A percentile compares a stretch with the other conserved stretches of the same genome.
Conservation (phyloP, 2,888 invertebrate species). For the Elmis aenea region DNA sequence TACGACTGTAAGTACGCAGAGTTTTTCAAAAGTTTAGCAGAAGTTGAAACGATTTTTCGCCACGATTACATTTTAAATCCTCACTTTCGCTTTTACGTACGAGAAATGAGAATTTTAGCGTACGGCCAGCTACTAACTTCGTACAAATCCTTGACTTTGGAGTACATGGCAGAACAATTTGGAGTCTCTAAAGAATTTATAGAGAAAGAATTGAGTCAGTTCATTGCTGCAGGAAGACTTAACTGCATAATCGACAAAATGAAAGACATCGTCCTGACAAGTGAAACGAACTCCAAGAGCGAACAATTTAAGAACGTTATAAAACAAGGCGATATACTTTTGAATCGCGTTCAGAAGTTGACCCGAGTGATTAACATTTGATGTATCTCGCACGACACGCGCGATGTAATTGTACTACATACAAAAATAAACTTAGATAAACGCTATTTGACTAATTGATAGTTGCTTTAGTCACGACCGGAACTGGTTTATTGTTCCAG, state of each 20-base stretch:
- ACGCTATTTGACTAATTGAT: no score
- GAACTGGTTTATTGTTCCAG: no score
- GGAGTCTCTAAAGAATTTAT: conserved; percentile 63
- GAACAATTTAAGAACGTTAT: conserved; percentile 59
- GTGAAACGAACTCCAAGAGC: conserved; percentile 29
- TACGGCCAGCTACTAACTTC: conserved; percentile 68
- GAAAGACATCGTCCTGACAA: conserved; percentile 56
- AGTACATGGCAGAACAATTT: conserved; percentile 65
- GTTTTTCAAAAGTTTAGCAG: conserved; percentile 54
- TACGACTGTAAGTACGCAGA: conserved; percentile 66
- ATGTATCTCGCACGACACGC: no score
- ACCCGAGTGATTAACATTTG: conserved; percentile 70
- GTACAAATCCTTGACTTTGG: conserved; percentile 61
- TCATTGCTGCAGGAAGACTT: conserved; percentile 62
- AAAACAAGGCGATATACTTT: conserved; percentile 66
- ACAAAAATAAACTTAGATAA: no score
- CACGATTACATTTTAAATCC: conserved; percentile 58
- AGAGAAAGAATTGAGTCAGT: conserved; percentile 53
- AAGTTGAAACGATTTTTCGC: conserved; percentile 50
- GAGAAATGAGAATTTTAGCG: conserved; percentile 66
- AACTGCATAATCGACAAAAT: conserved; percentile 71
- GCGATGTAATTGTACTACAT: no score
- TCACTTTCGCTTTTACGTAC: conserved; percentile 64
- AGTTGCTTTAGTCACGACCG: no score
- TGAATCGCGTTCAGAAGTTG: conserved; percentile 68